Evolutionary conservation across 2,113 vertebrate genomes (phyloP).

Genomic region (Rhea americana): DNA sequence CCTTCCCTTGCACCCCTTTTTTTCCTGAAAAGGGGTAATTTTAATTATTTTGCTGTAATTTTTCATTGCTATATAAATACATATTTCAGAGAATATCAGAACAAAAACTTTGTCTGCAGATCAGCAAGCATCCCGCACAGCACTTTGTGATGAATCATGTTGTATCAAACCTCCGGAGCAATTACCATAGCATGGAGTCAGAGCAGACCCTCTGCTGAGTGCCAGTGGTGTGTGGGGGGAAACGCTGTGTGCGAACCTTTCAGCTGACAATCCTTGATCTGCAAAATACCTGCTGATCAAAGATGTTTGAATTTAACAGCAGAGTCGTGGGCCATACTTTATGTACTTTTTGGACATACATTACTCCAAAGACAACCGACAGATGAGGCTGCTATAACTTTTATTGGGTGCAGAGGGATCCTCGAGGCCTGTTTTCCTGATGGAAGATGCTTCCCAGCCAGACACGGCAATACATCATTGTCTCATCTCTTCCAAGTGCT

Average conservation of each 20-base stretch:
- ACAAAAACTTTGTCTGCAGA: neutral
- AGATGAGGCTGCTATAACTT: neutral
- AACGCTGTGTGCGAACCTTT: neutral
- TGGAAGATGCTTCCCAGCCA: neutral
- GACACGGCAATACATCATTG: neutral
- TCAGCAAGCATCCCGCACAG: neutral
- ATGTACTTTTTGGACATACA: neutral
- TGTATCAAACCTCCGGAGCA: neutral
- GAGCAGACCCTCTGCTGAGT: neutral
- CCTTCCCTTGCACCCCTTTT: neutral
- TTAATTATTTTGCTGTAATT: neutral
- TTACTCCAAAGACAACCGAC: neutral
- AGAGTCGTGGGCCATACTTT: fast-evolving
- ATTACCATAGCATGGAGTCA: neutral
- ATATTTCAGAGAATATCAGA: neutral
- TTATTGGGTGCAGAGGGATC: neutral
- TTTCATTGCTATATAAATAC: neutral
- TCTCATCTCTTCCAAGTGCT: neutral
- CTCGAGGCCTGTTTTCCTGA: neutral
- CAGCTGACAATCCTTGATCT: neutral
- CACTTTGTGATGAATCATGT: neutral
- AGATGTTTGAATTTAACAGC: neutral
- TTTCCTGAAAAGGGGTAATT: neutral
- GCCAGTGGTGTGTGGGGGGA: fast-evolving
- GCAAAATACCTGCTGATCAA: neutral